A percentile compares a stretch with the other conserved stretches of the same genome.
These are phyloP conservation scores for Pseudoips prasinana DNA, from an alignment of 2,888 invertebrate species.

Conservation along the genomic window DNA sequence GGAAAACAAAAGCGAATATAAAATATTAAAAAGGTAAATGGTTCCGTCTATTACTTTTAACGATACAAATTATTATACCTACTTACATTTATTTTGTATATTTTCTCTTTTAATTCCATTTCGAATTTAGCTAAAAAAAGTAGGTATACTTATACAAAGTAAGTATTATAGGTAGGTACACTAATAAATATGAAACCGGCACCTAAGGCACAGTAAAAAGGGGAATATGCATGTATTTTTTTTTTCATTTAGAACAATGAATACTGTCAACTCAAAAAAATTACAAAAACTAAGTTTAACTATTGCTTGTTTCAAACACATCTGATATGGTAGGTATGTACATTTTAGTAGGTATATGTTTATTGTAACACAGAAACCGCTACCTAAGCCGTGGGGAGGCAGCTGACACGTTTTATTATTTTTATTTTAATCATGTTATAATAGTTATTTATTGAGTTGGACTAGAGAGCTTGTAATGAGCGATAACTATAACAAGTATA, in stretches of 20 bases:
- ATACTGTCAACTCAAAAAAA: constrained; percentile 1
- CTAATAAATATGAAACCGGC: constrained; percentile 1
- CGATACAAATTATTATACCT: constrained; percentile 10
- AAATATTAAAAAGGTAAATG: constrained; percentile 11
- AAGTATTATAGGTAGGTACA: constrained; percentile 11
- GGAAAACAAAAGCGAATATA: constrained; percentile 10
- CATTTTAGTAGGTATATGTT: constrained; percentile 1
- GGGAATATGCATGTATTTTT: constrained; percentile 1
- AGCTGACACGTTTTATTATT: constrained; percentile 2
- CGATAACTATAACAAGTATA: constrained; percentile 8
- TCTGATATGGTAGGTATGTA: constrained; percentile 1
- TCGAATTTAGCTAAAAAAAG: constrained; percentile 8
- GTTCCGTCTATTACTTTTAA: constrained; percentile 8
- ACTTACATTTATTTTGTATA: constrained; percentile 9
- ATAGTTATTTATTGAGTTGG: constrained; percentile 10
- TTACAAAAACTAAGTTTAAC: constrained; percentile 1
- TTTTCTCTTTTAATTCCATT: constrained; percentile 11
- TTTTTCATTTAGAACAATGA: constrained; percentile 1
- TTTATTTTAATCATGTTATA: constrained; percentile 11
- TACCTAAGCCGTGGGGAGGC: constrained; percentile 5
- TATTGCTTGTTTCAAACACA: constrained; percentile 1
- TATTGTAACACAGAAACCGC: constrained; percentile 5
- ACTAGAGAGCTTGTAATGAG: constrained; percentile 10
- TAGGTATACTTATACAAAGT: constrained; percentile 12
- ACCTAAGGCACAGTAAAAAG: constrained; percentile 2